Conservation (phyloP, 1,140 invertebrate species). For the Brachionus sp. region DNA sequence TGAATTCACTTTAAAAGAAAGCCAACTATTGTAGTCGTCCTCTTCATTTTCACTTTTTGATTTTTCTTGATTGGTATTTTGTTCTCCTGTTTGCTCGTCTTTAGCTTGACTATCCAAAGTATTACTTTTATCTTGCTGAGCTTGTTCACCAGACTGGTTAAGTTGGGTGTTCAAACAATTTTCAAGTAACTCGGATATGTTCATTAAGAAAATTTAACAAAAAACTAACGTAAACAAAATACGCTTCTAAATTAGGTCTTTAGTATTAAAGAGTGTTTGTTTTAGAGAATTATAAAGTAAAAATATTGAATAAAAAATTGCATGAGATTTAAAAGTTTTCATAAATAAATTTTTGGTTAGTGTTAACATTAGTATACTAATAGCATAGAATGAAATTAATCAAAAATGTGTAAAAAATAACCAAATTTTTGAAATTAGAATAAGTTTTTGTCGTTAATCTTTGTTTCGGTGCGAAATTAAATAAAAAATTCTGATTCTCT, state of each 20-base stretch:
- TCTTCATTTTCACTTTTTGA: background rate
- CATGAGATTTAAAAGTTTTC: conserved; percentile 37
- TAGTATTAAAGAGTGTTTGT: background rate
- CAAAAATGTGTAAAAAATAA: background rate
- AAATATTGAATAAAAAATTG: background rate
- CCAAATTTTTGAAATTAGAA: background rate
- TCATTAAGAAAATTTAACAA: conserved; percentile 2
- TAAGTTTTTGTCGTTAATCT: background rate
- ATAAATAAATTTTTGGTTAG: background rate
- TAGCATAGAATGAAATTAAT: background rate
- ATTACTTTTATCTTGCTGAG: background rate
- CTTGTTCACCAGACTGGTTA: conserved; percentile 13
- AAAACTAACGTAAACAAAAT: conserved; percentile 2
- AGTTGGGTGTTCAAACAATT: conserved; percentile 16
- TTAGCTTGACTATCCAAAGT: background rate
- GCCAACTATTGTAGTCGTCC: background rate
- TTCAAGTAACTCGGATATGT: conserved; percentile 35
- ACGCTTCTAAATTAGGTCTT: conserved; percentile 2
- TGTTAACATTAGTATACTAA: background rate
- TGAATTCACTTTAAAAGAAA: background rate
- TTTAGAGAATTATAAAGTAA: background rate
- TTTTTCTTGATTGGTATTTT: background rate
- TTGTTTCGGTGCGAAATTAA: background rate
- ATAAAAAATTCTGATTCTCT: background rate
- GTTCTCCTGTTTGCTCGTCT: background rate